phyloP scores from a whole-genome alignment of 2,113 vertebrate genomes.

The Thalassarche chlororhynchos region DNA sequence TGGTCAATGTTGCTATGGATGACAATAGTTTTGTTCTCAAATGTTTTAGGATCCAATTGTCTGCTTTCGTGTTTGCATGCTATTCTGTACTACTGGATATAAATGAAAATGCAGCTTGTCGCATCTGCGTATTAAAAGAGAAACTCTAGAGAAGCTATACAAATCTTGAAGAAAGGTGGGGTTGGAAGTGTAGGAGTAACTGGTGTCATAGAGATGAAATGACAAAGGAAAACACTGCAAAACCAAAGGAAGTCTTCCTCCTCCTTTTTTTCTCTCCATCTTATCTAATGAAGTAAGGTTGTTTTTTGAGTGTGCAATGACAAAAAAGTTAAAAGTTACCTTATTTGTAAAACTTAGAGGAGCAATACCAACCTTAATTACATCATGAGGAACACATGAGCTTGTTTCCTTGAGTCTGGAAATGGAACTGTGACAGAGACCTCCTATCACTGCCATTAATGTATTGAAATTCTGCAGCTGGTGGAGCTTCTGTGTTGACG shows the following conservation, averaged over 20 bases:
- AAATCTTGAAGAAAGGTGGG: neutral
- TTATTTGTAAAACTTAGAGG: neutral
- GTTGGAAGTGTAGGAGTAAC: neutral
- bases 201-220: neutral
- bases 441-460: conserved; percentile 95
- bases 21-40: neutral
- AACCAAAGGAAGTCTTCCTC: neutral
- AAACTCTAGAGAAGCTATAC: neutral
- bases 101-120: neutral
- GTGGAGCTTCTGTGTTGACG: conserved; percentile 84
- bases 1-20: neutral
- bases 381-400: conserved; percentile 87
- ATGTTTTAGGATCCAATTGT: neutral
- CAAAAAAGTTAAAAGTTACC: neutral
- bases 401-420: conserved; percentile 96
- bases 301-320: neutral
- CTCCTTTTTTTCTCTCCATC: neutral
- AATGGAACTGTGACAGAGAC: conserved; percentile 94
- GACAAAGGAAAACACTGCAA: neutral
- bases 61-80: neutral
- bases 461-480: conserved; percentile 96
- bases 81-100: neutral
- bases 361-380: conserved; percentile 87
- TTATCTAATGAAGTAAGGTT: neutral
- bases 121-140: neutral